These are phyloP conservation scores for Drosophila pallidifrons DNA, from an alignment of 1,140 invertebrate genomes.

Conservation along the genomic window DNA sequence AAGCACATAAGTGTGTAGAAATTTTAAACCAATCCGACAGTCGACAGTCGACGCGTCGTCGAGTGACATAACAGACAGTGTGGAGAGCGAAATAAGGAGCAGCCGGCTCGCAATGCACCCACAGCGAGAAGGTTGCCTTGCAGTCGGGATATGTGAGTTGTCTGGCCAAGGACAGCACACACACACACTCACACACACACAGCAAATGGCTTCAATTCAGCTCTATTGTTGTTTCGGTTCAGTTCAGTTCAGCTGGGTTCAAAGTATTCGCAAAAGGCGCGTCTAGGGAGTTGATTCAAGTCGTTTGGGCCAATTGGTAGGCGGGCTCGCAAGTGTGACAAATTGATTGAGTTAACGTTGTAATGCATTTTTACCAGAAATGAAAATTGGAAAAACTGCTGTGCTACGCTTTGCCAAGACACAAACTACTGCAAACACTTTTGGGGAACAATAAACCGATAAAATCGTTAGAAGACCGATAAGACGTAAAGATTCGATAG, in stretches of 20 bases:
- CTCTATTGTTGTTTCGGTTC: slow-evolving; percentile 7
- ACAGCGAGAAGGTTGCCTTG: slow-evolving; percentile 7
- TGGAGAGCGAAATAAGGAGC: neutral
- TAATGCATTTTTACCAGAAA: slow-evolving; percentile 42
- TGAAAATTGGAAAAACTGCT: slow-evolving; percentile 12
- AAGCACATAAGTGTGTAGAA: neutral
- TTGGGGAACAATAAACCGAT: slow-evolving; percentile 15
- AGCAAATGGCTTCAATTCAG: slow-evolving; percentile 2
- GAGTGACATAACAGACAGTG: slow-evolving; percentile 18
- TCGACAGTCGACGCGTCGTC: neutral
- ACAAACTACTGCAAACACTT: slow-evolving; percentile 3
- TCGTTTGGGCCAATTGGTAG: slow-evolving; percentile 6
- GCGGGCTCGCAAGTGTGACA: slow-evolving; percentile 31
- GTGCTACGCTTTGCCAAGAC: slow-evolving; percentile 43
- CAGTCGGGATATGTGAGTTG: slow-evolving; percentile 13
- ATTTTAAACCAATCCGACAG: slow-evolving; percentile 14
- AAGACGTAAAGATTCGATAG: slow-evolving; percentile 6
- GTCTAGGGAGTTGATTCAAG: neutral
- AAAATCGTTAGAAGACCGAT: neutral
- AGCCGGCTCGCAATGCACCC: slow-evolving; percentile 12
- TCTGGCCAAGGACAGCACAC: slow-evolving; percentile 34
- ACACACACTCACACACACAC: neutral
- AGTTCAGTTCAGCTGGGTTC: slow-evolving; percentile 9
- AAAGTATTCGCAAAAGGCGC: slow-evolving; percentile 26
- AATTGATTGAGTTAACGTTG: slow-evolving; percentile 42